Percentiles rank a stretch among this genome's conserved stretches.
These are phyloP conservation scores for Myocastor coypus DNA, from an alignment of 2,113 vertebrate species.

Conservation along the genomic window DNA sequence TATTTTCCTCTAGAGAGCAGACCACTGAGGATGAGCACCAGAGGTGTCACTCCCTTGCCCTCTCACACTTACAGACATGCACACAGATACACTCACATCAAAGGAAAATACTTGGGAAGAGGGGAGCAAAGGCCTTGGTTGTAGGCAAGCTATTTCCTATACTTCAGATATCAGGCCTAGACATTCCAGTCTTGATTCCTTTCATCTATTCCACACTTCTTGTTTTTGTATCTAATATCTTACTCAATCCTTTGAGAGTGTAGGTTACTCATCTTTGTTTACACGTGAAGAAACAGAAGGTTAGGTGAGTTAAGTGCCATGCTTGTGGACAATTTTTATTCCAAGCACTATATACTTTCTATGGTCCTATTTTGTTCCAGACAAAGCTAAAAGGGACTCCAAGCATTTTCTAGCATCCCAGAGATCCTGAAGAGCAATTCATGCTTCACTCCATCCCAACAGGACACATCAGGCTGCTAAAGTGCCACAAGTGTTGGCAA, in stretches of 20 bases:
- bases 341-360: neutral
- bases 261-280: neutral
- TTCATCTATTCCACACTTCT: neutral
- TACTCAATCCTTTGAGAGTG: neutral
- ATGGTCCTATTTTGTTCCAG: neutral
- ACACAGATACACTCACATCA: neutral
- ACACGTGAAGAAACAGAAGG: neutral
- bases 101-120: neutral
- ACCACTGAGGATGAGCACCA: neutral
- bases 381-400: neutral
- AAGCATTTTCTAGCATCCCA: neutral
- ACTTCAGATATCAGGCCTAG: neutral
- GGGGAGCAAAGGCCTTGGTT: neutral
- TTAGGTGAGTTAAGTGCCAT: neutral
- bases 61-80: neutral
- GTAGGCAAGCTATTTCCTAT: neutral
- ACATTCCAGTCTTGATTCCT: neutral
- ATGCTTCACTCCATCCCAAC: neutral
- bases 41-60: no score
- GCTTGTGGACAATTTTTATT: neutral
- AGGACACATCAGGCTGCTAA: neutral
- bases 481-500: neutral
- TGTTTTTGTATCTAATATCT: neutral
- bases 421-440: conserved; percentile 1
- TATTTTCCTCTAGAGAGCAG: neutral